Conservation (phyloP, 1,140 invertebrate species). For the Meloidogyne floridensis region DNA sequence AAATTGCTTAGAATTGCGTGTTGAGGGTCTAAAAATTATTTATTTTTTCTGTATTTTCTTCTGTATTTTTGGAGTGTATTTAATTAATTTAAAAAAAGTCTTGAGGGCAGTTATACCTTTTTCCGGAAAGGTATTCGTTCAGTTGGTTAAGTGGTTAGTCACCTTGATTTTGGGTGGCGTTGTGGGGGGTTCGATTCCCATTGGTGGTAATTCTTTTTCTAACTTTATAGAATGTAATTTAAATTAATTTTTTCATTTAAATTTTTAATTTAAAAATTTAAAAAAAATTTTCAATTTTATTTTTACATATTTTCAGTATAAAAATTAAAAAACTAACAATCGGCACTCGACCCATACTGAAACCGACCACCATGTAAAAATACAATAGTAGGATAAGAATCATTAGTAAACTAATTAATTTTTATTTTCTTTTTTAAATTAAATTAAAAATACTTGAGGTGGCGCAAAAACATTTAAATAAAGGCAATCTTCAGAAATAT, state of each 20-base stretch:
- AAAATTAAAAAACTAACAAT: conserved; percentile 16
- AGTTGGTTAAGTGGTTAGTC: too few species aligned
- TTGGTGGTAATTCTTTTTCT: too few species aligned
- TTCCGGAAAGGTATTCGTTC: too few species aligned
- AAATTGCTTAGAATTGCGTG: conserved; percentile 65
- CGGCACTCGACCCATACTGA: conserved; percentile 48
- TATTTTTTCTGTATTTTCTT: neutral
- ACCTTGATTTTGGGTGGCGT: too few species aligned
- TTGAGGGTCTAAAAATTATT: conserved; percentile 51
- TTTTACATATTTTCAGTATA: neutral
- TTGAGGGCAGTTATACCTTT: too few species aligned
- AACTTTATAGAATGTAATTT: too few species aligned
- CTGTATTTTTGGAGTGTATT: too few species aligned
- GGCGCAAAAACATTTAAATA: conserved; percentile 95
- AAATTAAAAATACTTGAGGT: conserved; percentile 75
- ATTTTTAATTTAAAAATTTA: too few species aligned
- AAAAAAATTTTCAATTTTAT: neutral
- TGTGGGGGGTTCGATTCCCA: too few species aligned
- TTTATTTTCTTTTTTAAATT: conserved; percentile 8
- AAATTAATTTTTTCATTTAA: neutral
- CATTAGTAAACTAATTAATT: conserved; percentile 60
- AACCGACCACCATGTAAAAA: conserved; percentile 64
- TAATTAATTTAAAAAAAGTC: too few species aligned
- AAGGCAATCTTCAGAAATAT: conserved; percentile 80
- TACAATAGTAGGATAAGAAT: conserved; percentile 66